These are phyloP conservation scores for Akabosia matsudoensis DNA, from an alignment of 1,140 invertebrate genomes.

Conservation along the genomic window DNA sequence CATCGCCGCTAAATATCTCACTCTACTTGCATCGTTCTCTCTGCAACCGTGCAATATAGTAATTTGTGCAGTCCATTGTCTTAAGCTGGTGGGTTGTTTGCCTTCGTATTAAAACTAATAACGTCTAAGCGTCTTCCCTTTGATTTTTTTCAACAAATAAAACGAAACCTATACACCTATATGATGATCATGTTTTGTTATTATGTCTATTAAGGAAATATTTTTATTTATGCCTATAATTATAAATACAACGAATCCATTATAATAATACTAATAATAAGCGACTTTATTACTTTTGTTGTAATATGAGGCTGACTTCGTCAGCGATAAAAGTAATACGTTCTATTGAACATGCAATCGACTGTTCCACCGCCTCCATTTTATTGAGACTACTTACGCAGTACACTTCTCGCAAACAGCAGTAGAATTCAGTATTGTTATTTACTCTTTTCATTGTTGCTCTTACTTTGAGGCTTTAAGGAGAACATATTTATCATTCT, in stretches of 20 bases:
- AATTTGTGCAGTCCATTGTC: too few relatives aligned
- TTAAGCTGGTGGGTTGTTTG: too few relatives aligned
- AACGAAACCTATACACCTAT: too few relatives aligned
- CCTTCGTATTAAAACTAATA: too few relatives aligned
- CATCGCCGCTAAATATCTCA: too few relatives aligned
- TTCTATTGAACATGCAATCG: conserved; percentile 10
- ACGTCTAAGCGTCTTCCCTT: too few relatives aligned
- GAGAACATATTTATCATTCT: background rate
- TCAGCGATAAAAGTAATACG: conserved; percentile 5
- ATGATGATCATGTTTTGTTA: too few relatives aligned
- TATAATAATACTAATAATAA: conserved; percentile 11
- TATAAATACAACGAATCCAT: conserved; percentile 15
- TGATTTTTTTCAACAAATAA: too few relatives aligned
- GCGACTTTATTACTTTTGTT: conserved; percentile 15
- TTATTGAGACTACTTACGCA: background rate
- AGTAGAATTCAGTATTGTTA: too few relatives aligned
- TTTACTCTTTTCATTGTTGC: background rate
- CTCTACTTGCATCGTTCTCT: too few relatives aligned
- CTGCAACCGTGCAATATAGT: too few relatives aligned
- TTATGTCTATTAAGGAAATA: conserved; percentile 14
- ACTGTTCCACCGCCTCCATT: too few relatives aligned
- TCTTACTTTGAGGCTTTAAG: background rate
- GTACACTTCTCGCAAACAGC: background rate
- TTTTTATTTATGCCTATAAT: conserved; percentile 19
- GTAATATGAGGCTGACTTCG: conserved; percentile 1